Conservation (phyloP, 2,113 vertebrate species). For the Plestiodon gilberti region DNA sequence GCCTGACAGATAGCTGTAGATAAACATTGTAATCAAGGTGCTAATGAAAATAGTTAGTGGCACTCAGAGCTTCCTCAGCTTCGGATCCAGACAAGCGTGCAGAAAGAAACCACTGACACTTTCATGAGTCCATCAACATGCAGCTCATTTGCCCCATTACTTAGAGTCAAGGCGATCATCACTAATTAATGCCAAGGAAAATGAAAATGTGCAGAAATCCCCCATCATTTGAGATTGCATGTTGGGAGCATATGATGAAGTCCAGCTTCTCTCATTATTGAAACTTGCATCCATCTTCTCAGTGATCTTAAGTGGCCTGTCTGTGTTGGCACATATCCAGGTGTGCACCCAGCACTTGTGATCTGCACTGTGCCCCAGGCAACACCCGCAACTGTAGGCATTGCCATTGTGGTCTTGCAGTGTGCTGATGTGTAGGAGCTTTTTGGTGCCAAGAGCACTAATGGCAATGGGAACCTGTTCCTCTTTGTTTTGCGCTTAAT, state of each 20-base stretch:
- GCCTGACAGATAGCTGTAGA: slow-evolving; percentile 25
- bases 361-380: background rate
- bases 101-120: background rate
- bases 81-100: background rate
- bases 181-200: background rate
- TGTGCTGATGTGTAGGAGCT: background rate
- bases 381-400: background rate
- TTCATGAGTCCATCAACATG: background rate
- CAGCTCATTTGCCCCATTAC: background rate
- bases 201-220: background rate
- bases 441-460: background rate
- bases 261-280: no score
- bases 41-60: slow-evolving; percentile 19
- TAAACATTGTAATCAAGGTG: slow-evolving; percentile 30
- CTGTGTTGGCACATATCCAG: background rate
- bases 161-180: background rate
- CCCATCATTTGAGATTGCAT: background rate
- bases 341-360: background rate
- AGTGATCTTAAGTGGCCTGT: background rate
- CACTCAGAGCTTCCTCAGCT: background rate
- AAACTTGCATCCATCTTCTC: background rate
- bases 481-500: background rate
- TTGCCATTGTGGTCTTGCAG: background rate
- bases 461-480: background rate
- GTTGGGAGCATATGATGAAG: background rate